Conservation (phyloP, 2,113 vertebrate genomes). For the Gadus macrocephalus region DNA sequence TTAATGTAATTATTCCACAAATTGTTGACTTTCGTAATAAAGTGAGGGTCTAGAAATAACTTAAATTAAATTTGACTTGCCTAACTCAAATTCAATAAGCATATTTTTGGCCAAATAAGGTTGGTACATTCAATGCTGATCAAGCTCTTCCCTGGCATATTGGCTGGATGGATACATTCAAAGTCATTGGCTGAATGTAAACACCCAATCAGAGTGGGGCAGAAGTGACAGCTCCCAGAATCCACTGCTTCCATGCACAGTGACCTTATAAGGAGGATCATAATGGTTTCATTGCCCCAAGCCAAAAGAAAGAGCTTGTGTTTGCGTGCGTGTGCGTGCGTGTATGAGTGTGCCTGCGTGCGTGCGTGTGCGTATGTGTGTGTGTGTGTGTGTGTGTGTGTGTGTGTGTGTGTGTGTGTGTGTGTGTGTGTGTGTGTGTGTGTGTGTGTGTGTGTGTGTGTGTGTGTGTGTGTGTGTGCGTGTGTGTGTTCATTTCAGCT, state of each 20-base stretch:
- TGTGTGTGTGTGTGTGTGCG: background rate
- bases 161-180: slow-evolving; percentile 21
- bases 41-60: no score
- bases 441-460: no score
- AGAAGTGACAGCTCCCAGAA: slow-evolving; percentile 21
- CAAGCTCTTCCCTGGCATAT: slow-evolving; percentile 12
- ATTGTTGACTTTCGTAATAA: no score
- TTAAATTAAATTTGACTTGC: no score
- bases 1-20: no score
- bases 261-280: slow-evolving; percentile 29
- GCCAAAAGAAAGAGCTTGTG: background rate
- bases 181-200: slow-evolving; percentile 17
- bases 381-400: background rate
- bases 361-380: background rate
- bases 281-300: slow-evolving; percentile 26
- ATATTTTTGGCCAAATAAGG: no score
- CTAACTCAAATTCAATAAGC: no score
- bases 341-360: no score
- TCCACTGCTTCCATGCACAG: slow-evolving; percentile 1
- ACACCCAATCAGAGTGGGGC: slow-evolving; percentile 15
- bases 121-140: background rate
- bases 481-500: no score
- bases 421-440: no score
- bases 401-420: no score
- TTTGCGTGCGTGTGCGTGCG: no score